Base-by-base conservation (phyloP, 2,113 vertebrate genomes). In the Varanus salvator region DNA sequence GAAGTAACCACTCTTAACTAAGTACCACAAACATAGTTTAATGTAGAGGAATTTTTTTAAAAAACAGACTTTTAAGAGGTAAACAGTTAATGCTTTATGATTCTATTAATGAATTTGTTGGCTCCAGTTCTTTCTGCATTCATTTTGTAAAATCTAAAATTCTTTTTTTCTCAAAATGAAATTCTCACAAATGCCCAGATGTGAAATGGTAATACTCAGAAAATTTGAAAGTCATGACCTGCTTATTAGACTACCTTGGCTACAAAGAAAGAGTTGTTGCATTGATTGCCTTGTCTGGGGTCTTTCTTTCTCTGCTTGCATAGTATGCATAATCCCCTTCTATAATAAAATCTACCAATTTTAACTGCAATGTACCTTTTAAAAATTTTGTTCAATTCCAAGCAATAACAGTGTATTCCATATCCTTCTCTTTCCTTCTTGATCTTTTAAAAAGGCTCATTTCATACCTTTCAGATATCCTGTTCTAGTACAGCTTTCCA, bases 361-460 rank as follows among this genome's bases (percentile, higher is more conserved):
- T 66, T 48, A 50, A 14, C 1, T 83, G 57, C 84, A 74, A 21
- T 0, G 0, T 74, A 44, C 0, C 48, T 3, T 0, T 1, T 8
- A 8, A 0, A 3, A 6, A 31, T 87, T 54, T 57, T 0, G 0
- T 74, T 44, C 31, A 75, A 3, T 19, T 50, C 77, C 0, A 8
- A 1, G 78, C 89, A 87, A 11, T 0, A 8, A 52, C 12, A 34
- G 72, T 9, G 76, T 84, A 25, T 1, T 78, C 91, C 34, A 38
- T 60, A 7, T n/a, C 60, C 1, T 69, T 44, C 50, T 89, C 64
- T 82, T 76, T 25, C 85, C 1, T 57, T 64, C 69, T 25, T 74
- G 80, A 84, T 69, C 78, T 15, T 74, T 80, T 82, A 87, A 87
- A 89, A 74, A 92, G 89, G 25, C 44, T 3, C 50, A 0, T 86